Evolutionary conservation across 2,797 vertebrate genomes (phyloP), one percentile per base, ranked within the genome.

Genomic region (Leucoraja ocellata): DNA sequence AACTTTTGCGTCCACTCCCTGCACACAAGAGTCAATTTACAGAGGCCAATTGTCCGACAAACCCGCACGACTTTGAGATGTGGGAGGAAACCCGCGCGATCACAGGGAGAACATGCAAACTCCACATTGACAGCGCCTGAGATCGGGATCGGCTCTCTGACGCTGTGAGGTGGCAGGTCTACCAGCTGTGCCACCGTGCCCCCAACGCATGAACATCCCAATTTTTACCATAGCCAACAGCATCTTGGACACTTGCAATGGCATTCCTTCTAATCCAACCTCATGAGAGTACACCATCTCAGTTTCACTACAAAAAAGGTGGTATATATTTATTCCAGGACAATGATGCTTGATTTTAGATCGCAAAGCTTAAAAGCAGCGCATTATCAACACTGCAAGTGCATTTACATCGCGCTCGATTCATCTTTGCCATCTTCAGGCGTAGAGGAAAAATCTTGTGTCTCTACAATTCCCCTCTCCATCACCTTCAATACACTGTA

Each of bases 401-500:
- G 68, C 36, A 91, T 46, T 46, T 91, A 46, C 68, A 63, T 2
- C 18, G 21, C 25, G 90, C 68, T 74, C 28, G 71, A 74, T 91
- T 86, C n/a, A 46, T 23, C 63, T 5, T 73, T 74, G 65, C 65
- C 71, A 32, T 54, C 90, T 91, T 46, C 73, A 71, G 16, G 39
- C 25, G 90, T 54, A 39, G 90, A 92, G 25, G 90, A 58, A 92
- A 54, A 73, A 25, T 5, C 46, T 14, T 46, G 65, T 46, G 73
- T 71, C 39, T 92, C 16, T 58, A 13, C 88, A 92, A 92, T 39
- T 76, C 90, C 73, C 90, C 76, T 76, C 39, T 92, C 90, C 54
- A 39, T 76, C 90, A 46, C 71, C 76, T 92, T 54, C 90, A 92
- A 73, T 92, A 74, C n/a, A 73, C 39, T 28, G 90, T 54, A 92